Evolutionary conservation across 2,797 vertebrate genomes (phyloP), one percentile per base, ranked within the genome.

Genomic region (Fundulus diaphanus): DNA sequence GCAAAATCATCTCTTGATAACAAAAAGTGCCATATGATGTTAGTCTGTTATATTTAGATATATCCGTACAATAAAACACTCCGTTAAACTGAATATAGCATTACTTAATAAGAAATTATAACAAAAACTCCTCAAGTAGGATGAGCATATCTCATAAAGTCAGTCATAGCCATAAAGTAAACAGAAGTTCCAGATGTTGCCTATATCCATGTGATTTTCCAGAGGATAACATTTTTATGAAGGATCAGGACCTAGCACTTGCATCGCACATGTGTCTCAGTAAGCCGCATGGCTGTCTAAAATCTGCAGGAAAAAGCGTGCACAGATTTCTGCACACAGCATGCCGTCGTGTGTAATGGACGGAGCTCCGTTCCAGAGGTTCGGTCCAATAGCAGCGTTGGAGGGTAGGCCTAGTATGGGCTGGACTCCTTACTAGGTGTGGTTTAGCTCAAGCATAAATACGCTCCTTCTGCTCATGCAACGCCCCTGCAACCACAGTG

Each of bases 361-460:
- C 66, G 42, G 29, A 48, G 68, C 57, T 24, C 27, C 20, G 61
- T 2, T 68, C 40, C 82, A 66, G 81, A 31, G 33, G 59, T 63
- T 72, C 79, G 70, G 27, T 79, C 88, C 88, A 87, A 78, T 84
- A 3, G 74, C 61, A 77, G 81, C 68, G 29, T 67, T 12, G 79
- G 67, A 76, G 61, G 18, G 3, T 33, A 18, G 27, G 42, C n/a
- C n/a, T 5, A 18, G 27, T 2, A 27, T 84, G 92, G 89, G 90
- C 83, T 66, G 90, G 49, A 35, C 83, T 56, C 15, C 77, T 81
- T 73, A 69, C 86, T 85, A 93, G 94, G 94, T 93, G 94, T 82
- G 82, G 93, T 91, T 85, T 87, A 24, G 57, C 12, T 18, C 54
- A 0, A 33, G 76, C 91, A 94, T 94, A 94, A 91, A 94, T 87